Percentiles rank a stretch among this genome's conserved stretches.
These are phyloP conservation scores for Drosophila virilis DNA, from an alignment of 1,140 invertebrate genomes.

Conservation along the genomic window DNA sequence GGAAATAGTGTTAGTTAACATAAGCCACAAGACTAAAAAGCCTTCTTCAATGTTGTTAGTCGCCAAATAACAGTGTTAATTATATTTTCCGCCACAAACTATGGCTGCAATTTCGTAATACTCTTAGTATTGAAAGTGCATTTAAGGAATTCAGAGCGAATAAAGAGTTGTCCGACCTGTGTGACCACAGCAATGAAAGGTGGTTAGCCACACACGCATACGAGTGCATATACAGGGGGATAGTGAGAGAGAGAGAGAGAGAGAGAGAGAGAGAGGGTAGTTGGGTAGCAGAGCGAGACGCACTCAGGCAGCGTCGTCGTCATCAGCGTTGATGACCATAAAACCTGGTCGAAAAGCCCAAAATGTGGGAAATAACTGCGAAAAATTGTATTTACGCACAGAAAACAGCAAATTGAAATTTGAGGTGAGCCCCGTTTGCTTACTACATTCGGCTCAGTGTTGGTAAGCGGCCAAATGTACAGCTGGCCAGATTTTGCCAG, in stretches of 20 bases:
- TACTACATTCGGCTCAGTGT: background rate
- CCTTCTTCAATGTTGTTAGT: background rate
- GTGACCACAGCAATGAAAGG: conserved; percentile 63
- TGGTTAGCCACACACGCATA: conserved; percentile 55
- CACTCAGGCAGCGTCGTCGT: background rate
- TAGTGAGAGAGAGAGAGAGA: too few species aligned
- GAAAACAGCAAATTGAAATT: conserved; percentile 52
- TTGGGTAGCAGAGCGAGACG: too few species aligned
- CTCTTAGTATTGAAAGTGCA: conserved; percentile 27
- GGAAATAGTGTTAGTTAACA: conserved; percentile 1
- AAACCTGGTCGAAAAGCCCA: conserved; percentile 33
- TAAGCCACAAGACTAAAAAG: background rate
- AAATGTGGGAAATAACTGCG: conserved; percentile 39
- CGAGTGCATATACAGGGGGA: background rate
- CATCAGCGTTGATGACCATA: conserved; percentile 39
- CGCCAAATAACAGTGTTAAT: conserved; percentile 1
- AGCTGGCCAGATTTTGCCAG: background rate
- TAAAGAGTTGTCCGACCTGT: conserved; percentile 36
- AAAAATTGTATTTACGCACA: conserved; percentile 46
- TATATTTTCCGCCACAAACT: conserved; percentile 11
- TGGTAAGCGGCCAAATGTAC: background rate
- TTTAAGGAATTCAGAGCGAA: conserved; percentile 1
- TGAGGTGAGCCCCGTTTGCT: conserved; percentile 42
- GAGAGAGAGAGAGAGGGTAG: too few species aligned
- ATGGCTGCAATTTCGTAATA: conserved; percentile 2